Evolutionary conservation across 2,888 invertebrate species (phyloP), one percentile per base, ranked within the genome.

Genomic region (Polietes domitor): DNA sequence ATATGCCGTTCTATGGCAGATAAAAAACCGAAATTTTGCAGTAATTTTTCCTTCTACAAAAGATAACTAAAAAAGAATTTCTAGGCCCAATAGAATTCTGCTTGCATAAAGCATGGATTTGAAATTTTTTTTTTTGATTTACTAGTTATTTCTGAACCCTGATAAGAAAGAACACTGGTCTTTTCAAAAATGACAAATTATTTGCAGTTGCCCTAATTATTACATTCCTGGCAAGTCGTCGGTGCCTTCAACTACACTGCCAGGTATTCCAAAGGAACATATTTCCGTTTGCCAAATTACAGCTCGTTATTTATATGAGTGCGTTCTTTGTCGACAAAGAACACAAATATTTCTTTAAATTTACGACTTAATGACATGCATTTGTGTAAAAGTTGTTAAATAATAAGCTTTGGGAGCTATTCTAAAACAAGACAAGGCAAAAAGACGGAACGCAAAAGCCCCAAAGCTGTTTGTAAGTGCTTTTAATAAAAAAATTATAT

Each of bases 401-500:
- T 58, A 72, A 41, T 47, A 73, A 81, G 43, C 41, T 50, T 32
- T 73, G 47, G 17, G n/a, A 53, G 37, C 37, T 41, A 7, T 41
- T 12, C 9, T 7, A 7, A 47, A n/a, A 12, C n/a, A 53, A 4
- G 10, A 41, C 10, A 19, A 0, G 19, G 5, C 19, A 68, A 70
- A 6, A 32, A 43, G 15, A n/a, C 15, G 28, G 68, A 28, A 68
- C 47, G 55, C 24, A 53, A 43, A 9, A 55, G 43, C 68, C 77
- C 71, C 53, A 32, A 78, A 78, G 82, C 78, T 72, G 63, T 75
- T 77, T 55, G 26, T 71, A 78, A 82, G 78, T 55, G 32, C 71
- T 82, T 82, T 75, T 78, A 82, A 78, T 82, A 75, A 82, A 82
- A 77, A 53, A 78, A 10, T 3, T 77, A 70, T 53, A 77, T 70